phyloP scores from a whole-genome alignment of 2,888 invertebrate species.

The Hartigia nigra region DNA sequence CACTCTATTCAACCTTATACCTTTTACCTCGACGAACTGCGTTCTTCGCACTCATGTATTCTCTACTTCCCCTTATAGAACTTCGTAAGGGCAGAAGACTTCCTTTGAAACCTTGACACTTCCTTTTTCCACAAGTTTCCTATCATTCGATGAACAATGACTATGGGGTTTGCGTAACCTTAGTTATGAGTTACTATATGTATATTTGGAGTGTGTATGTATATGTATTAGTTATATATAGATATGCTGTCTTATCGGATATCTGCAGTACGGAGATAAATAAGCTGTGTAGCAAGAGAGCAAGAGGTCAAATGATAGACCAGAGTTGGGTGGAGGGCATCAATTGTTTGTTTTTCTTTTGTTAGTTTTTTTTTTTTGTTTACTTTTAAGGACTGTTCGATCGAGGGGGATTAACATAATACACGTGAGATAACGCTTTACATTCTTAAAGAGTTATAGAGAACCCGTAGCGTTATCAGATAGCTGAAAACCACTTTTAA shows the following conservation, averaged over 20 bases:
- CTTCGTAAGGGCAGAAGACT: background rate
- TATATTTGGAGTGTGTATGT: background rate
- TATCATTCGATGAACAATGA: background rate
- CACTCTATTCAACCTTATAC: constrained; percentile 37
- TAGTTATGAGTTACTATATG: background rate
- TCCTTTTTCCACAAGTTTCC: background rate
- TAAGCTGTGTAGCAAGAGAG: too few species aligned
- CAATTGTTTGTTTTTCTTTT: too few species aligned
- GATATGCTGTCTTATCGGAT: too few species aligned
- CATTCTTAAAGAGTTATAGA: background rate
- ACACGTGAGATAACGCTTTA: too few species aligned
- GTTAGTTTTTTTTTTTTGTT: background rate
- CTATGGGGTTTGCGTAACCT: background rate
- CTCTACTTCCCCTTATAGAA: background rate
- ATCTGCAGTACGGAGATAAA: too few species aligned
- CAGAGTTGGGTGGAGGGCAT: too few species aligned
- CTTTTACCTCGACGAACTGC: constrained; percentile 8
- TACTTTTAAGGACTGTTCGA: background rate
- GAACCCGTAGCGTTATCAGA: background rate
- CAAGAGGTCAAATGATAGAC: too few species aligned
- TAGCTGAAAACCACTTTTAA: background rate
- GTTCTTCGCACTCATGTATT: constrained; percentile 1
- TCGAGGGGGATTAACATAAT: too few species aligned
- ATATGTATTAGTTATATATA: too few species aligned
- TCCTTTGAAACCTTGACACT: background rate